Evolutionary conservation across 2,888 invertebrate species (phyloP).

Genomic region (Amaurobius ferox): DNA sequence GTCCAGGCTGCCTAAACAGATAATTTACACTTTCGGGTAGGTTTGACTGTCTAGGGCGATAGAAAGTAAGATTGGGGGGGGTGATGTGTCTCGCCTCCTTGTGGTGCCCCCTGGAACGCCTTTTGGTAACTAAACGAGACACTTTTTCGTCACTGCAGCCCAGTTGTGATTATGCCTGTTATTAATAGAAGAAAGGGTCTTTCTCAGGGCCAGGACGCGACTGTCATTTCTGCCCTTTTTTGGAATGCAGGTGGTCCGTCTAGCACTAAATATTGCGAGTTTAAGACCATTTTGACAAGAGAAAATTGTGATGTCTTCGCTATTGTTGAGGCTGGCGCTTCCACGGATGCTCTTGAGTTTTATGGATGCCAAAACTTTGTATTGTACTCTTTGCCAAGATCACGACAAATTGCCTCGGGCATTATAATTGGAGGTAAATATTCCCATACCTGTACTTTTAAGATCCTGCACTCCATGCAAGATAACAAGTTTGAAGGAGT

Average conservation of each 20-base stretch:
- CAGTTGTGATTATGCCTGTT: too few relatives aligned
- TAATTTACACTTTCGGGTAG: too few relatives aligned
- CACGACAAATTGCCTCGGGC: constrained; percentile 15
- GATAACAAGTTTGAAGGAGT: neutral
- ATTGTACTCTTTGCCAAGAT: neutral
- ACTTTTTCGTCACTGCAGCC: too few relatives aligned
- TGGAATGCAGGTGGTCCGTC: constrained; percentile 25
- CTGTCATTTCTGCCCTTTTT: too few relatives aligned
- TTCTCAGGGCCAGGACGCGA: too few relatives aligned
- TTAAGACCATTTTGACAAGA: constrained; percentile 8
- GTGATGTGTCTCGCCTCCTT: too few relatives aligned
- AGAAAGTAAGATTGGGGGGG: too few relatives aligned
- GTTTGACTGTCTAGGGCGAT: too few relatives aligned
- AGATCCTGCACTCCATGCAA: neutral
- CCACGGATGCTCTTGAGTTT: neutral
- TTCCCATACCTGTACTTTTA: neutral
- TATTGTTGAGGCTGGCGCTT: constrained; percentile 3
- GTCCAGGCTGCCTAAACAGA: too few relatives aligned
- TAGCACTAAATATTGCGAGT: neutral
- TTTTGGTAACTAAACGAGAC: too few relatives aligned
- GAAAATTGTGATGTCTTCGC: neutral
- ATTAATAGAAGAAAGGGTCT: too few relatives aligned
- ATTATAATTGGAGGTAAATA: constrained; percentile 16
- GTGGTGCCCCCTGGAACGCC: too few relatives aligned
- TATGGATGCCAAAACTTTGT: neutral